Evolutionary conservation across 92 coral and sea anemone species (phyloP), one percentile per base, ranked within the genome.

Genomic region (Plumapathes pennacea): DNA sequence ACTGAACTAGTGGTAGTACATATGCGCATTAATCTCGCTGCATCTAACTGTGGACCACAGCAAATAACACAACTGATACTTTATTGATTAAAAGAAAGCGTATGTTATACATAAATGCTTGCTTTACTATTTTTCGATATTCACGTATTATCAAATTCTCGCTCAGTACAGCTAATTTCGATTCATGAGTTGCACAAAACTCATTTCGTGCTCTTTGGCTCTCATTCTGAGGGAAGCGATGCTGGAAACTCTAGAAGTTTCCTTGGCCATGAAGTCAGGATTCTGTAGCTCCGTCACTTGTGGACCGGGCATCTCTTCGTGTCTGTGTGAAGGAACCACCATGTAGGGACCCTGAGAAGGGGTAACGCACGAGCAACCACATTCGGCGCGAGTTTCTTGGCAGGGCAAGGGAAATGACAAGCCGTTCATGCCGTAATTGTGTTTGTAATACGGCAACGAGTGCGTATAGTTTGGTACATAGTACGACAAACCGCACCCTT

Each of bases 141-240:
- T n/a, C n/a, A n/a, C n/a, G n/a, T n/a, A n/a, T n/a, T n/a, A n/a
- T n/a, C n/a, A n/a, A n/a, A n/a, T n/a, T n/a, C n/a, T n/a, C n/a
- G n/a, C n/a, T n/a, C n/a, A n/a, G n/a, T n/a, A n/a, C 40, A n/a
- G 40, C 69, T 45, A 82, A 60, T 56, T 72, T 3, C 78, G 52
- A 49, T 63, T 69, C 19, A 73, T 61, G 32, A 65, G 77, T 28
- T 78, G 90, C 30, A 83, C 64, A 31, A 88, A 32, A 37, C 66
- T 84, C 60, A 89, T 71, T 67, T 94, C 95, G 38, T 88, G 96
- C 63, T 94, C 99, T 61, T 94, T 94, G 3, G 99, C 99, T 49
- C 92, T 78, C 50, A 81, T 76, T 28, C 99, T 80, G 32, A 94
- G 70, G 0, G 97, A 81, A 7, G 84, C 88, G 40, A 94, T 94